A percentile compares a stretch with the other conserved stretches of the same genome.
Conservation (phyloP, 2,797 vertebrate genomes). For the Miichthys miiuy region DNA sequence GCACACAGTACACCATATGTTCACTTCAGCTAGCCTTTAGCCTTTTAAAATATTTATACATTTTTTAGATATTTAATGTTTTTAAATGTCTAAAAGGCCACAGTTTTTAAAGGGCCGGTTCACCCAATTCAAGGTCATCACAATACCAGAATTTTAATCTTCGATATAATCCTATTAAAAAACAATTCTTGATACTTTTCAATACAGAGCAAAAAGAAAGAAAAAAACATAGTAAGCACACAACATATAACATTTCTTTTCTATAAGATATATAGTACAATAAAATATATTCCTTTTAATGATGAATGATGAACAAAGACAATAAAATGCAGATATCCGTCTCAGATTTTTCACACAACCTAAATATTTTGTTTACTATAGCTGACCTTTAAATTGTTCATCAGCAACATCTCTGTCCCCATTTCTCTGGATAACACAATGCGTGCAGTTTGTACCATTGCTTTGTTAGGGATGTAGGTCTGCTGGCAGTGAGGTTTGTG, state of each 20-base stretch:
- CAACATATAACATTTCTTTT: too few relatives aligned
- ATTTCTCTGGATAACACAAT: background rate
- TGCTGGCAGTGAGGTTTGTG: background rate
- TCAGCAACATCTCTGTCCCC: background rate
- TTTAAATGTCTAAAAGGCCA: background rate
- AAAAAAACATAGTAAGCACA: too few relatives aligned
- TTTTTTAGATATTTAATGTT: background rate
- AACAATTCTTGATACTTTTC: background rate
- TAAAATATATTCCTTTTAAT: background rate
- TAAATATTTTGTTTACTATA: background rate
- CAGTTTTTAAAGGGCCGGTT: background rate
- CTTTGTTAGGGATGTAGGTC: background rate
- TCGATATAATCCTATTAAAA: too few relatives aligned
- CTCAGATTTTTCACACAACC: background rate
- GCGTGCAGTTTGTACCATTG: constrained; percentile 3
- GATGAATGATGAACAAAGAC: background rate
- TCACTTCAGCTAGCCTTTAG: constrained; percentile 10
- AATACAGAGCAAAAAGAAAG: too few relatives aligned
- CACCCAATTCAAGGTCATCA: background rate
- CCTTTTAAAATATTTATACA: background rate
- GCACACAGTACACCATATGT: constrained; percentile 13
- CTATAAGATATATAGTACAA: too few relatives aligned
- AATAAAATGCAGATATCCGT: background rate
- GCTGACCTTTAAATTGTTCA: background rate
- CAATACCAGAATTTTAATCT: too few relatives aligned